Percentiles rank a stretch among this genome's conserved stretches.
These are phyloP conservation scores for silkworm (Bombyx mori) DNA, from an alignment of 1,140 invertebrate genomes.

Conservation along the genomic window ASM3026992v2 NC_085132.1:6150501-6151000, in stretches of 20 bases:
- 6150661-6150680: conserved; percentile 43
- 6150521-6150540: background rate
- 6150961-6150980: too few relatives aligned
- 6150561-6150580: background rate
- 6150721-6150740: conserved; percentile 47
- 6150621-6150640: conserved; percentile 16
- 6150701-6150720: conserved; percentile 39
- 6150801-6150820: conserved; percentile 3
- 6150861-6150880: too few relatives aligned
- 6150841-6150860: background rate
- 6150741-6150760: conserved; percentile 25
- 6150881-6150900: too few relatives aligned
- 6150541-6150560: background rate
- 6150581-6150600: background rate
- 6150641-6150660: conserved; percentile 45
- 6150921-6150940: too few relatives aligned
- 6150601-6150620: conserved; percentile 47
- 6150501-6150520: too few relatives aligned
- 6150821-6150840: background rate
- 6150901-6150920: too few relatives aligned
- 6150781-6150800: background rate
- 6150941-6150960: too few relatives aligned
- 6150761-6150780: conserved; percentile 1
- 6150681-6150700: conserved; percentile 32
- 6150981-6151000: too few relatives aligned